Percentiles rank a stretch among this genome's conserved stretches.
Evolutionary conservation across 2,113 vertebrate genomes (phyloP).

Genomic region (Steatornis caripensis): DNA sequence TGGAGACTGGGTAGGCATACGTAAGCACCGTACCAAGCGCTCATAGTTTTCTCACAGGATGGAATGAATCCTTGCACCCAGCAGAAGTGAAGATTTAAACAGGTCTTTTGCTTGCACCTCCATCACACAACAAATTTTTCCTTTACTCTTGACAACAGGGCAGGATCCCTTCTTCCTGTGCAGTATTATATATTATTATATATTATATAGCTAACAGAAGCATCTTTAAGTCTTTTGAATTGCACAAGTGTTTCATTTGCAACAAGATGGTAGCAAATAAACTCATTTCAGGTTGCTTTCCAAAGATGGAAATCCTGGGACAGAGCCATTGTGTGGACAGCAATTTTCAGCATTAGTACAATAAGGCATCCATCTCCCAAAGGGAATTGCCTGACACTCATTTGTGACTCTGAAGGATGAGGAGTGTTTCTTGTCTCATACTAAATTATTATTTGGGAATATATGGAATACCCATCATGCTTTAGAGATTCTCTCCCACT

Average conservation of each 20-base stretch:
- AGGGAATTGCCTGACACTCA: background rate
- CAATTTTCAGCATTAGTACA: background rate
- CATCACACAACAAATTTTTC: background rate
- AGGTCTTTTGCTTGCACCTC: background rate
- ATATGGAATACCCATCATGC: background rate
- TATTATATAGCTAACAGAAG: background rate
- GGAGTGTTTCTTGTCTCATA: background rate
- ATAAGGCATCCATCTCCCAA: background rate
- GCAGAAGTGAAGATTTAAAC: background rate
- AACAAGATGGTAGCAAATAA: background rate
- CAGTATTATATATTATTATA: background rate
- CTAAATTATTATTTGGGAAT: background rate
- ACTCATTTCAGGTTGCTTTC: background rate
- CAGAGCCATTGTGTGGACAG: background rate
- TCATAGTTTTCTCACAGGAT: background rate
- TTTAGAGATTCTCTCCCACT: background rate
- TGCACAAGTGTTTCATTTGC: background rate
- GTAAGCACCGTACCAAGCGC: background rate
- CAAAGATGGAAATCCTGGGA: background rate
- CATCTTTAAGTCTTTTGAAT: background rate
- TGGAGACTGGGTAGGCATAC: background rate
- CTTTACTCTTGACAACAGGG: background rate
- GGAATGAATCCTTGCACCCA: background rate
- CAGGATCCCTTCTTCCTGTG: background rate
- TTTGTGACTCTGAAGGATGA: background rate